Conservation (phyloP, 1,140 invertebrate genomes). For the Pseudoatta argentina region DNA sequence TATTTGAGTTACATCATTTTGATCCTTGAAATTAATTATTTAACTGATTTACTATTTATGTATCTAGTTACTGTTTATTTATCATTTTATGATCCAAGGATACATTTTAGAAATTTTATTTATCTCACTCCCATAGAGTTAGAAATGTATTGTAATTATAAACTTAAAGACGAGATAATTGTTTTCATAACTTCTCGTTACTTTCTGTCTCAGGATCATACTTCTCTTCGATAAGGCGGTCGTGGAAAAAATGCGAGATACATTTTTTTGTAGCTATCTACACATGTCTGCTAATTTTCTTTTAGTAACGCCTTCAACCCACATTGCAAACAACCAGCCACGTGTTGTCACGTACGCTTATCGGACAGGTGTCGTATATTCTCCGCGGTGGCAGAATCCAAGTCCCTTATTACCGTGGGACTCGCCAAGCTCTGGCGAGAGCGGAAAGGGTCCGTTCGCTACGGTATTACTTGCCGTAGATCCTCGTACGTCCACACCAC, state of each 20-base stretch:
- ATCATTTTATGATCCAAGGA: not conserved
- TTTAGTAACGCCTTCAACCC: constrained; percentile 31
- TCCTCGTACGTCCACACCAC: not conserved
- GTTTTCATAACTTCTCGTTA: not conserved
- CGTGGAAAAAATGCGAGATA: not conserved
- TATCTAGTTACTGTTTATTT: not conserved
- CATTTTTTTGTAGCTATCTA: not conserved
- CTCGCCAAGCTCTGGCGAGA: not conserved
- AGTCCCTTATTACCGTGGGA: constrained; percentile 61
- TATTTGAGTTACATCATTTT: too few species aligned
- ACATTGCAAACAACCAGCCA: constrained; percentile 27
- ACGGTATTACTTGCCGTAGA: constrained; percentile 30
- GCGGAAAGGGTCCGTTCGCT: constrained; percentile 14
- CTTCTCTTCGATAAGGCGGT: not conserved
- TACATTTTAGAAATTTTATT: not conserved
- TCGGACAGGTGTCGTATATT: constrained; percentile 69
- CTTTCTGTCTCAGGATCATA: not conserved
- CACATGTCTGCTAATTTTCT: constrained; percentile 21
- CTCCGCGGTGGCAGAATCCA: constrained; percentile 41
- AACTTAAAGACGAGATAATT: not conserved
- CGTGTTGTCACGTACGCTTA: constrained; percentile 56
- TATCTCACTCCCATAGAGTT: not conserved
- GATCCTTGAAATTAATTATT: too few species aligned
- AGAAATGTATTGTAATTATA: not conserved
- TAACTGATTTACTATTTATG: not conserved